Conservation (phyloP, 2,797 vertebrate genomes). For the Epinephelus awoara region DNA sequence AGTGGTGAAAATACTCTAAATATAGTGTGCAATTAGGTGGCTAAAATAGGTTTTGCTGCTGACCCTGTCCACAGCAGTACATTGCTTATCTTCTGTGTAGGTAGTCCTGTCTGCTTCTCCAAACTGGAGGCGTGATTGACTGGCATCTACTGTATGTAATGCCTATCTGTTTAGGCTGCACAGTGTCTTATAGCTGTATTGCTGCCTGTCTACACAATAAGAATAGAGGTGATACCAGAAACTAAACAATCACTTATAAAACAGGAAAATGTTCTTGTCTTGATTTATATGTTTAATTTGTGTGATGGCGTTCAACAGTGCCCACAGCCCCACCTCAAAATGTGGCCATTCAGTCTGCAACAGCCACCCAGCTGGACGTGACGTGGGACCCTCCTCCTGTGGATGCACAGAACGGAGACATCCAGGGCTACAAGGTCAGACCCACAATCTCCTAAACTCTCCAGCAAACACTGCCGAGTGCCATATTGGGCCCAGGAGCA, state of each 20-base stretch:
- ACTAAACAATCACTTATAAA: not conserved
- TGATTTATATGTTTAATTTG: not conserved
- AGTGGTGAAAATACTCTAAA: too few relatives aligned
- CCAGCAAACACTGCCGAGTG: not conserved
- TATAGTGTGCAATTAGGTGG: too few relatives aligned
- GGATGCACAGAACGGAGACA: conserved; percentile 94
- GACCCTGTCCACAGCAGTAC: too few relatives aligned
- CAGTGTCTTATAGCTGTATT: not conserved
- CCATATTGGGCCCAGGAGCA: not conserved
- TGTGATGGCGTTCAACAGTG: conserved; percentile 79
- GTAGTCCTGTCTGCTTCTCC: too few relatives aligned
- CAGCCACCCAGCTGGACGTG: conserved; percentile 95
- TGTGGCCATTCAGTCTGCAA: conserved; percentile 89
- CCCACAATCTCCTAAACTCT: not conserved
- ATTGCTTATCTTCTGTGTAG: too few relatives aligned
- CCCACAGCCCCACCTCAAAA: conserved; percentile 92
- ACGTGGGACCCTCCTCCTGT: conserved; percentile 93
- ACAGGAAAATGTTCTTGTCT: not conserved
- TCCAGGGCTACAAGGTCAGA: conserved; percentile 97
- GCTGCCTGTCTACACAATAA: not conserved
- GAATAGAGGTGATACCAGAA: not conserved
- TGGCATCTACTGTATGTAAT: too few relatives aligned
- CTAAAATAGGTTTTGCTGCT: too few relatives aligned
- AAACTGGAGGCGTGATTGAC: too few relatives aligned
- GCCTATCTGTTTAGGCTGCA: not conserved